These are phyloP conservation scores for Paraplagusia blochii DNA, from an alignment of 2,113 vertebrate genomes.

Conservation along the genomic window DNA sequence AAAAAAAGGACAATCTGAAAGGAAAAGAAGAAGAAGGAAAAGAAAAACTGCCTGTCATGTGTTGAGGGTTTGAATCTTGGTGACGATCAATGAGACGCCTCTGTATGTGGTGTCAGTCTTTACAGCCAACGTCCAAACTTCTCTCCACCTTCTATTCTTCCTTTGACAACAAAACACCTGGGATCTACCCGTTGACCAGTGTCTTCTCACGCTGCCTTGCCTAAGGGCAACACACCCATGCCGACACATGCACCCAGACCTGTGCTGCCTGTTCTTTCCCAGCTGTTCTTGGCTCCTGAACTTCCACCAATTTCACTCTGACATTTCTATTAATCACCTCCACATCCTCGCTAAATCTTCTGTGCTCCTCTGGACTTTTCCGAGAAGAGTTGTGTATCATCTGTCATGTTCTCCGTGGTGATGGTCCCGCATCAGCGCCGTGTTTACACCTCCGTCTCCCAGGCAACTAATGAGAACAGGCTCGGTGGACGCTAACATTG, in stretches of 20 bases:
- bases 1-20: no score
- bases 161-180: conserved; percentile 28
- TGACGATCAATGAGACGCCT: no score
- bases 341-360: conserved; percentile 17
- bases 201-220: conserved; percentile 31
- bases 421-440: conserved; percentile 30
- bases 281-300: conserved; percentile 31
- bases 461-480: conserved; percentile 35
- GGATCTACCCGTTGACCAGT: no score
- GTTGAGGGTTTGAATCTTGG: no score
- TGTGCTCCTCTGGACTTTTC: conserved; percentile 20
- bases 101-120: no score
- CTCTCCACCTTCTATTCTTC: no score
- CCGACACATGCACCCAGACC: neutral
- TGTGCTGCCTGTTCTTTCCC: neutral
- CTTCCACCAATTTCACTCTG: conserved; percentile 3
- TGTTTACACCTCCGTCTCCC: conserved; percentile 35
- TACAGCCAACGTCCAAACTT: no score
- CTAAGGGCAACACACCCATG: conserved; percentile 23
- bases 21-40: no score
- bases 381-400: conserved; percentile 20
- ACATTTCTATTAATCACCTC: conserved; percentile 37
- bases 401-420: conserved; percentile 27
- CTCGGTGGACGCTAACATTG: conserved; percentile 39
- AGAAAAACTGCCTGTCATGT: no score